Evolutionary conservation across 2,888 invertebrate species (phyloP).

Genomic region (Yponomeuta cagnagella): DNA sequence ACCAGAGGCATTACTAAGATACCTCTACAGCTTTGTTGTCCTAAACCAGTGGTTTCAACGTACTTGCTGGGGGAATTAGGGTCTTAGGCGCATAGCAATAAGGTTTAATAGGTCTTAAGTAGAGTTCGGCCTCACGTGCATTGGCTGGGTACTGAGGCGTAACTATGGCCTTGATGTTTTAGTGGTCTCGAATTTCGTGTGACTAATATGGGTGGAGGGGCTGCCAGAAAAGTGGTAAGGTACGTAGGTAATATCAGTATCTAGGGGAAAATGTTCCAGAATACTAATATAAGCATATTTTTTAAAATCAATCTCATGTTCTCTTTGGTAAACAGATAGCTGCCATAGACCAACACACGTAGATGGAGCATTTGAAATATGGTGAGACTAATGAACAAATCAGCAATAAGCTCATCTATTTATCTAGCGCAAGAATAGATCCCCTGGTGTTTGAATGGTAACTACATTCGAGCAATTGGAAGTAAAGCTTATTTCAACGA

Average conservation of each 20-base stretch:
- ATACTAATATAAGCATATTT: no score
- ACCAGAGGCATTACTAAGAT: not conserved
- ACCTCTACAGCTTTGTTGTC: not conserved
- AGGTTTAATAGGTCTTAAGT: not conserved
- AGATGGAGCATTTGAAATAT: no score
- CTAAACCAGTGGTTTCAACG: not conserved
- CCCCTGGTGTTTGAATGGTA: no score
- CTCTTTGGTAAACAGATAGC: not conserved
- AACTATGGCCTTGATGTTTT: not conserved
- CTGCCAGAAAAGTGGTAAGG: not conserved
- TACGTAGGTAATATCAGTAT: not conserved
- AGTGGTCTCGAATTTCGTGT: not conserved
- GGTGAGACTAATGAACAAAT: no score
- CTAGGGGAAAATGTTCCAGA: not conserved
- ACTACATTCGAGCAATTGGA: no score
- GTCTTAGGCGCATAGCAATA: not conserved
- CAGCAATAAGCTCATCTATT: no score
- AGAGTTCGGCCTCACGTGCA: not conserved
- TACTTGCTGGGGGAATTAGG: not conserved
- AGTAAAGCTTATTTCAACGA: no score
- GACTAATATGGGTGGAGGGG: not conserved
- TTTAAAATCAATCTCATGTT: conserved; percentile 23
- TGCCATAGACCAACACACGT: no score
- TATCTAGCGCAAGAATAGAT: no score
- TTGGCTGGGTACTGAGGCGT: not conserved